A percentile compares a stretch with the other conserved stretches of the same genome.
phyloP scores from a whole-genome alignment of 2,888 invertebrate species.

The Nomada fabriciana region DNA sequence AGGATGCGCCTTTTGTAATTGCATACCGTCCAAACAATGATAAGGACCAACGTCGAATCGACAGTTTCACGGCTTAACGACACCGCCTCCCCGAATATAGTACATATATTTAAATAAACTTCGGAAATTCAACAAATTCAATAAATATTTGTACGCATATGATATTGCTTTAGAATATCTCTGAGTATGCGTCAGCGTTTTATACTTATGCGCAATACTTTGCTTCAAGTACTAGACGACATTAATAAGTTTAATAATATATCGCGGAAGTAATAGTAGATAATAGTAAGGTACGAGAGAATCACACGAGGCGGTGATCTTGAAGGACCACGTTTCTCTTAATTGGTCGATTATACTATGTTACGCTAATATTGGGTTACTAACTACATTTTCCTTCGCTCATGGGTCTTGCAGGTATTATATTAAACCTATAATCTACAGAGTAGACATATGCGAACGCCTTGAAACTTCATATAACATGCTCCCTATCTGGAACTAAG shows the following conservation, averaged over 20 bases:
- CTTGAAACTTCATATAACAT: slow-evolving; percentile 1
- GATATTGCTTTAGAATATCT: slow-evolving; percentile 43
- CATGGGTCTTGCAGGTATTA: slow-evolving; percentile 5
- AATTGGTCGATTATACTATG: slow-evolving; percentile 66
- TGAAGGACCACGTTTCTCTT: slow-evolving; percentile 66
- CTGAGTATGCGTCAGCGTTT: slow-evolving; percentile 13
- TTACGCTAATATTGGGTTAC: slow-evolving; percentile 33
- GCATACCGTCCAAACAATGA: neutral
- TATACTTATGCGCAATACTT: slow-evolving; percentile 7
- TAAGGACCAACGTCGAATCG: slow-evolving; percentile 27
- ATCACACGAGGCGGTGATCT: slow-evolving; percentile 77
- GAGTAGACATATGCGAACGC: slow-evolving; percentile 34
- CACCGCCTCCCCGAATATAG: slow-evolving; percentile 19
- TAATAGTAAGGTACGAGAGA: slow-evolving; percentile 80
- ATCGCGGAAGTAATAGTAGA: slow-evolving; percentile 54
- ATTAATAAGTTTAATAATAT: slow-evolving; percentile 37
- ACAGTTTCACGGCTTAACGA: slow-evolving; percentile 22
- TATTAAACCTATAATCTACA: slow-evolving; percentile 39
- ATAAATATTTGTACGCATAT: slow-evolving; percentile 42
- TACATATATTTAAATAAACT: slow-evolving; percentile 47
- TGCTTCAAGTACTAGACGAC: slow-evolving; percentile 24
- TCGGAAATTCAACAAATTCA: slow-evolving; percentile 57
- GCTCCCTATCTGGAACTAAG: neutral
- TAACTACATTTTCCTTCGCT: slow-evolving; percentile 36
- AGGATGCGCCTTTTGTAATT: neutral